These are phyloP conservation scores for Lordiphosa clarofinis DNA, from an alignment of 1,140 invertebrate species.

Conservation along the genomic window DNA sequence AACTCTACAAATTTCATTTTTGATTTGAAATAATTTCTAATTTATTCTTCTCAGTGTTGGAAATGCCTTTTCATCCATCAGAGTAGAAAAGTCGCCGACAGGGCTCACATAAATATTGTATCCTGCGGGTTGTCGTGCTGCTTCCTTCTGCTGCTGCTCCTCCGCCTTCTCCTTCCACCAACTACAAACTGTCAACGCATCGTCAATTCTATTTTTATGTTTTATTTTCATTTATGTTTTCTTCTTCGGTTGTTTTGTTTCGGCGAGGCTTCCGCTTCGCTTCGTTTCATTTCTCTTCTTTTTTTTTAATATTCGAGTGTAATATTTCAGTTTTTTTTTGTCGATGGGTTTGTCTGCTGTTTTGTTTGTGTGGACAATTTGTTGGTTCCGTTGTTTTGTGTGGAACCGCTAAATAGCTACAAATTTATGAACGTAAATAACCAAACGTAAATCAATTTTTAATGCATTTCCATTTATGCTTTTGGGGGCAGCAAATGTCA, in stretches of 20 bases:
- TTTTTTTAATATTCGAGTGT: slow-evolving; percentile 68
- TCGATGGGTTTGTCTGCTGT: slow-evolving; percentile 22
- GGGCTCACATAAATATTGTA: neutral
- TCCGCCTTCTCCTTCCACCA: slow-evolving; percentile 17
- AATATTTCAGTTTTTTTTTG: slow-evolving; percentile 72
- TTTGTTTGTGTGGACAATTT: slow-evolving; percentile 63
- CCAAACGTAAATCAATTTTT: slow-evolving; percentile 71
- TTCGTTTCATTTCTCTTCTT: slow-evolving; percentile 41
- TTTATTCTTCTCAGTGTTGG: too few relatives aligned
- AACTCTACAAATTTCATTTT: too few relatives aligned
- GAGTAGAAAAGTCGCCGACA: too few relatives aligned
- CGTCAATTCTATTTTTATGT: slow-evolving; percentile 76
- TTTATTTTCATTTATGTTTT: slow-evolving; percentile 70
- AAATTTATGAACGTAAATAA: slow-evolving; percentile 72
- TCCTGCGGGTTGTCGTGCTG: slow-evolving; percentile 2
- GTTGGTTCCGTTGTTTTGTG: slow-evolving; percentile 53
- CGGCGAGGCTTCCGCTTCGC: slow-evolving; percentile 64
- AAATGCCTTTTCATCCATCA: too few relatives aligned
- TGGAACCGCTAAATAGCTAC: slow-evolving; percentile 73
- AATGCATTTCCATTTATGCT: slow-evolving; percentile 70
- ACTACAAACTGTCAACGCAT: slow-evolving; percentile 63
- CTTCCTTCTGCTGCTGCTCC: neutral
- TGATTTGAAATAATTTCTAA: too few relatives aligned
- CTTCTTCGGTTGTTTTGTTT: slow-evolving; percentile 24
- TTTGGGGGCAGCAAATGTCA: slow-evolving; percentile 46